Conservation (phyloP, 2,797 vertebrate species). For the Botia kubotai region DNA sequence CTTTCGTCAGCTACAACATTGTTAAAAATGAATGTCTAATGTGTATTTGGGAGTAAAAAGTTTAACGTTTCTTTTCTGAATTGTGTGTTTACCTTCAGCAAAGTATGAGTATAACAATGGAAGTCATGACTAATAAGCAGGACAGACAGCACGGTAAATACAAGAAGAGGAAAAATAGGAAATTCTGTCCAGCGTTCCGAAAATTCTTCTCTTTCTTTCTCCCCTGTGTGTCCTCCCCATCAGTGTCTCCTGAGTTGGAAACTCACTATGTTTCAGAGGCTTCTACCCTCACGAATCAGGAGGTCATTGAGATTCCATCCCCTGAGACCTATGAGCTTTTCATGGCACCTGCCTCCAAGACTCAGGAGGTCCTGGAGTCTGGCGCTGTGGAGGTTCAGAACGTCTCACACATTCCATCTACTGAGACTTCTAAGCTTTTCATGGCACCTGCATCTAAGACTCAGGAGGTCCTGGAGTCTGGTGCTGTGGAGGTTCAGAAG, state of each 20-base stretch:
- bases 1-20: too few relatives aligned
- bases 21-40: too few relatives aligned
- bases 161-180: background rate
- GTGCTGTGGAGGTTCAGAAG: too few relatives aligned
- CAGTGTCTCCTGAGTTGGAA: background rate
- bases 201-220: background rate
- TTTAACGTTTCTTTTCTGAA: too few relatives aligned
- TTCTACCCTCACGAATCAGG: background rate
- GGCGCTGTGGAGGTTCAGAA: background rate
- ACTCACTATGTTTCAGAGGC: background rate
- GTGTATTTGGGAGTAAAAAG: too few relatives aligned
- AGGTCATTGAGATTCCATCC: background rate
- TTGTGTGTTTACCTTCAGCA: too few relatives aligned
- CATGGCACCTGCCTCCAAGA: background rate
- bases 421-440: too few relatives aligned
- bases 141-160: background rate
- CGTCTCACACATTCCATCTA: background rate
- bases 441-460: too few relatives aligned
- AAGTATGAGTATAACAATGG: too few relatives aligned
- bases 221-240: background rate
- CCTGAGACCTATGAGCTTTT: too few relatives aligned
- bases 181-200: background rate
- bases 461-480: too few relatives aligned
- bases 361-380: background rate
- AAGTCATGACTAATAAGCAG: too few relatives aligned